phyloP scores from a whole-genome alignment of 2,113 vertebrate species.

The Cichladusa arquata region DNA sequence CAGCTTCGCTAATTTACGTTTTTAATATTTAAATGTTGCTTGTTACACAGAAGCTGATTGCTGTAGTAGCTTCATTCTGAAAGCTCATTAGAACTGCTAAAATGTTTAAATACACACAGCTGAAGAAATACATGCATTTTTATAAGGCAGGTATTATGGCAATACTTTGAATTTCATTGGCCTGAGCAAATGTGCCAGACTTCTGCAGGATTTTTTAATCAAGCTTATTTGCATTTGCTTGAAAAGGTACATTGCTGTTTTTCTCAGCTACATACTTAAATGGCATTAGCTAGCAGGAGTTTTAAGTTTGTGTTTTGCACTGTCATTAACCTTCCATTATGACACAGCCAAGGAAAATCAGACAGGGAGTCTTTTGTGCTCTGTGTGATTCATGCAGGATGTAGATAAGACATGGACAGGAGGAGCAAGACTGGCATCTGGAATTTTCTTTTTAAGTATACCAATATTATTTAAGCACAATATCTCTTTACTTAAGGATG shows the following conservation, averaged over 20 bases:
- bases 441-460: not conserved
- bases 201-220: conserved; percentile 27
- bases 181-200: not conserved
- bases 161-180: conserved; percentile 45
- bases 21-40: conserved; percentile 70
- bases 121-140: conserved; percentile 67
- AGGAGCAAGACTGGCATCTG: not conserved
- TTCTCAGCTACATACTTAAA: not conserved
- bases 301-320: not conserved
- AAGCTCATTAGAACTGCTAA: conserved; percentile 63
- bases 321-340: conserved; percentile 27
- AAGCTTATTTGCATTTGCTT: conserved; percentile 32
- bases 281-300: not conserved
- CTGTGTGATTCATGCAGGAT: not conserved
- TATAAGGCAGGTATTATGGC: conserved; percentile 61
- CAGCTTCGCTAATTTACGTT: conserved; percentile 59
- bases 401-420: not conserved
- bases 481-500: not conserved
- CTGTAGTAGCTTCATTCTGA: conserved; percentile 58
- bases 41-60: conserved; percentile 66
- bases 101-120: conserved; percentile 68
- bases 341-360: not conserved
- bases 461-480: not conserved
- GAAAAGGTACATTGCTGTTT: not conserved
- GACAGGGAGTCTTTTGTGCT: conserved; percentile 12